A percentile compares a stretch with the other conserved stretches of the same genome.
Conservation (phyloP, 2,888 invertebrate species). For the Apamea crenata region DNA sequence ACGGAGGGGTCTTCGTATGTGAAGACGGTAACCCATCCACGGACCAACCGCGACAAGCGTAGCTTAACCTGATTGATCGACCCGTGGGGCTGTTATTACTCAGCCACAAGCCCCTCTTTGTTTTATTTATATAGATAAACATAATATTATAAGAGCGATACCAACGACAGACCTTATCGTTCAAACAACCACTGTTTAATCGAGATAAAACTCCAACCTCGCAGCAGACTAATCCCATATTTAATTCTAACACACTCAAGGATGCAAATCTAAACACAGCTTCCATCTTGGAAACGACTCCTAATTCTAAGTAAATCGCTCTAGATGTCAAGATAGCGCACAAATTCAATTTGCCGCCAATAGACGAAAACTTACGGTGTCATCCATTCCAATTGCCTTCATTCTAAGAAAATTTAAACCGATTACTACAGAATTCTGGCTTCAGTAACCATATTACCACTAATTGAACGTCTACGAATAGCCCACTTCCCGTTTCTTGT, state of each 20-base stretch:
- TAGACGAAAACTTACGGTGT: conserved; percentile 57
- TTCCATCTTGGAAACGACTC: conserved; percentile 34
- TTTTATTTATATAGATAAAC: neutral
- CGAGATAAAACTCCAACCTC: conserved; percentile 8
- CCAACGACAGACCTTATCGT: neutral
- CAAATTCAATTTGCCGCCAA: conserved; percentile 63
- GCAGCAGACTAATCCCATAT: conserved; percentile 39
- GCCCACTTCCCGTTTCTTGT: conserved; percentile 45
- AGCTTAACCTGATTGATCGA: no score
- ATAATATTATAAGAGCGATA: neutral
- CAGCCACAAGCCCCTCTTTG: neutral
- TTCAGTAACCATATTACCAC: conserved; percentile 34
- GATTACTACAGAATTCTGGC: conserved; percentile 40
- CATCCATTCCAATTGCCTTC: conserved; percentile 57
- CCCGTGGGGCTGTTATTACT: no score
- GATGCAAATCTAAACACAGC: conserved; percentile 50
- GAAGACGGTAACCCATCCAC: no score
- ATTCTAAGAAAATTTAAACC: conserved; percentile 58
- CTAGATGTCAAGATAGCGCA: conserved; percentile 55
- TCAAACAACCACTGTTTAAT: neutral
- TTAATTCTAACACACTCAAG: conserved; percentile 31
- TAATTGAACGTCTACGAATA: conserved; percentile 55
- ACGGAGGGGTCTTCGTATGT: no score
- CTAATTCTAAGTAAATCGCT: conserved; percentile 44
- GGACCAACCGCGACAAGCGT: no score